These are phyloP conservation scores for Monodelphis domestica DNA, from an alignment of 2,797 vertebrate genomes.

Conservation along the genomic window DNA sequence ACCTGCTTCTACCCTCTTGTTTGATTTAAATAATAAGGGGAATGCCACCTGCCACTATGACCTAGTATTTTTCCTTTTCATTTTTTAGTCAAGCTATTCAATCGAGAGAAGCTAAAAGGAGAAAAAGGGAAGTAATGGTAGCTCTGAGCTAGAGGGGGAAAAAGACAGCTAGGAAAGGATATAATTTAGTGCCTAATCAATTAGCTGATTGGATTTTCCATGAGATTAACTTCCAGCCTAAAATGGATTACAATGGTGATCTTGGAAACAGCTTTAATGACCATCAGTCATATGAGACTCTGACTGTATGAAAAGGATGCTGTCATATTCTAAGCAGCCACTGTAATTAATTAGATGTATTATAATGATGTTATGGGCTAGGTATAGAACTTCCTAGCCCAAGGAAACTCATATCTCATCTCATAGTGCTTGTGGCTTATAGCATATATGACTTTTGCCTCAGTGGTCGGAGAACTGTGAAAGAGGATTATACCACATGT, in stretches of 20 bases:
- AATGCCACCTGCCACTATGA: conserved; percentile 41
- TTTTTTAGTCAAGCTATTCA: conserved; percentile 56
- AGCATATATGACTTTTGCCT: conserved; percentile 68
- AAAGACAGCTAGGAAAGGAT: conserved; percentile 72
- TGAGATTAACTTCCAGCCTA: conserved; percentile 77
- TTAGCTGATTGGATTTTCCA: conserved; percentile 82
- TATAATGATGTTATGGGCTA: conserved; percentile 72
- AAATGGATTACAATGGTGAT: conserved; percentile 76
- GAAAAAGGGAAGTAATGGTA: conserved; percentile 28
- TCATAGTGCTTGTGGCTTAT: conserved; percentile 38
- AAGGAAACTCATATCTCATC: conserved; percentile 35
- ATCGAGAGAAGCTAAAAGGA: conserved; percentile 23
- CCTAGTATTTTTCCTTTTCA: conserved; percentile 43
- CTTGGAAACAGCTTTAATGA: conserved; percentile 69
- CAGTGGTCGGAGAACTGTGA: background rate
- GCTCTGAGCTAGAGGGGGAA: conserved; percentile 71
- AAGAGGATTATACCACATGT: conserved; percentile 62
- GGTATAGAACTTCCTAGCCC: conserved; percentile 69
- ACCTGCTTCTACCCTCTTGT: background rate
- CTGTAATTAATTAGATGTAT: conserved; percentile 79
- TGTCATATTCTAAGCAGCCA: conserved; percentile 75
- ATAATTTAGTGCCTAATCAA: conserved; percentile 82
- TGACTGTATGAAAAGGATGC: conserved; percentile 66
- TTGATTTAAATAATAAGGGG: background rate
- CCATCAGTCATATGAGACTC: conserved; percentile 53